A percentile compares a stretch with the other conserved stretches of the same genome.
These are phyloP conservation scores for Idaea biselata DNA, from an alignment of 2,888 invertebrate genomes.

Conservation along the genomic window DNA sequence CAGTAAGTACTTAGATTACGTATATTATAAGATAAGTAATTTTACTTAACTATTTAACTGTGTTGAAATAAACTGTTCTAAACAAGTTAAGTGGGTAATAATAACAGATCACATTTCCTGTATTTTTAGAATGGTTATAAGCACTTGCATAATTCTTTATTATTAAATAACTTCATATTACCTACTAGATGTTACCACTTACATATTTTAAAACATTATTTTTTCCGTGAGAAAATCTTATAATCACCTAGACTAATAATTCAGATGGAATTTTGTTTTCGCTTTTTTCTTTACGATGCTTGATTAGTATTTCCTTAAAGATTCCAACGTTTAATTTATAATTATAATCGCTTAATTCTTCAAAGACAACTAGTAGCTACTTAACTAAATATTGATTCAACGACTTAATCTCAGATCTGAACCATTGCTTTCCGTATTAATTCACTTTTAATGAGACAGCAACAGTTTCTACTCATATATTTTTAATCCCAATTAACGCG, in stretches of 20 bases:
- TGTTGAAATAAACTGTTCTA: constrained; percentile 27
- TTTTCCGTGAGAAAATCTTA: not conserved
- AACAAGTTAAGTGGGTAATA: constrained; percentile 26
- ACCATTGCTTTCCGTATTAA: not conserved
- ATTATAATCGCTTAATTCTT: not conserved
- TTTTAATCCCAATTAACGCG: constrained; percentile 28
- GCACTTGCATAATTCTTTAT: not conserved
- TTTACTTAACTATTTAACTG: constrained; percentile 22
- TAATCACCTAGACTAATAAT: not conserved
- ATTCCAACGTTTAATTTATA: not conserved
- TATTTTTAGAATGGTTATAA: constrained; percentile 23
- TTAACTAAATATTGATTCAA: not conserved
- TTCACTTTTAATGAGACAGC: constrained; percentile 4
- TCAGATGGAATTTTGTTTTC: not conserved
- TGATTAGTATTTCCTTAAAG: not conserved
- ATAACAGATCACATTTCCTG: constrained; percentile 27
- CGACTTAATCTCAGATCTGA: not conserved
- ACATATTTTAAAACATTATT: not conserved
- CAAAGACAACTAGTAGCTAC: not conserved
- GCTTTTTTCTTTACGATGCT: not conserved
- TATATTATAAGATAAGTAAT: constrained; percentile 2
- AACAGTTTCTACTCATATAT: constrained; percentile 19
- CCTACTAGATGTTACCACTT: not conserved
- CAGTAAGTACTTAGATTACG: not conserved
- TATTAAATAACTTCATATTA: not conserved